phyloP scores from a whole-genome alignment of 2,888 invertebrate genomes.

The Heliconius ethilla region DNA sequence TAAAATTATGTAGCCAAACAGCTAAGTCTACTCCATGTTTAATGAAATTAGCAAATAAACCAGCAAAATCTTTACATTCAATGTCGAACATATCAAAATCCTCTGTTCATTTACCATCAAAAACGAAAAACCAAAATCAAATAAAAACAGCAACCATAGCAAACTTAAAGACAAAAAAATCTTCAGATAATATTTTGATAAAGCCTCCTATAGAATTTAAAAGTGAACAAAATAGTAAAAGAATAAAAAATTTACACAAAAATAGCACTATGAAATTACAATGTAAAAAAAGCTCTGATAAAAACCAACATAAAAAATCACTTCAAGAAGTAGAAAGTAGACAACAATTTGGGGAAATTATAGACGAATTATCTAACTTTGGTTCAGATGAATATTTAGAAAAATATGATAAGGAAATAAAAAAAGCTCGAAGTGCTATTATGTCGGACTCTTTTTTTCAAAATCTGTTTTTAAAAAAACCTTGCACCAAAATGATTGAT shows the following conservation, averaged over 20 bases:
- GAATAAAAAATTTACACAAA: conserved; percentile 59
- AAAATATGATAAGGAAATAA: conserved; percentile 73
- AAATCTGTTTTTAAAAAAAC: conserved; percentile 84
- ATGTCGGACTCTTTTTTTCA: conserved; percentile 86
- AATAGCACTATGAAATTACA: conserved; percentile 54
- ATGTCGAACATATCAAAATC: conserved; percentile 65
- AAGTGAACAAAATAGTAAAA: conserved; percentile 68
- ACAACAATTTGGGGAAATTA: conserved; percentile 73
- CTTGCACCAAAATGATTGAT: conserved; percentile 53
- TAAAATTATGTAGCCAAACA: conserved; percentile 62
- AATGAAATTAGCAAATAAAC: conserved; percentile 52
- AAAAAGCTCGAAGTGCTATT: conserved; percentile 81
- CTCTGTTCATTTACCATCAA: conserved; percentile 59
- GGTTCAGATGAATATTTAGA: conserved; percentile 58
- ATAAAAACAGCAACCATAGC: conserved; percentile 71
- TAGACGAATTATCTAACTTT: conserved; percentile 63
- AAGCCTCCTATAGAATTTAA: conserved; percentile 67
- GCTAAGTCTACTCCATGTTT: conserved; percentile 67
- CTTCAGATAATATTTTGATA: conserved; percentile 60
- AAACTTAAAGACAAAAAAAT: conserved; percentile 72
- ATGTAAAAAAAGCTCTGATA: conserved; percentile 53
- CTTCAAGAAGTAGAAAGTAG: conserved; percentile 58
- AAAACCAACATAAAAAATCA: conserved; percentile 23
- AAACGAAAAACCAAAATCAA: conserved; percentile 58
- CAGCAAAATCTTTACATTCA: conserved; percentile 55